These are phyloP conservation scores for Lampris megalopsis DNA, from an alignment of 2,113 vertebrate species.

Conservation along the genomic window DNA sequence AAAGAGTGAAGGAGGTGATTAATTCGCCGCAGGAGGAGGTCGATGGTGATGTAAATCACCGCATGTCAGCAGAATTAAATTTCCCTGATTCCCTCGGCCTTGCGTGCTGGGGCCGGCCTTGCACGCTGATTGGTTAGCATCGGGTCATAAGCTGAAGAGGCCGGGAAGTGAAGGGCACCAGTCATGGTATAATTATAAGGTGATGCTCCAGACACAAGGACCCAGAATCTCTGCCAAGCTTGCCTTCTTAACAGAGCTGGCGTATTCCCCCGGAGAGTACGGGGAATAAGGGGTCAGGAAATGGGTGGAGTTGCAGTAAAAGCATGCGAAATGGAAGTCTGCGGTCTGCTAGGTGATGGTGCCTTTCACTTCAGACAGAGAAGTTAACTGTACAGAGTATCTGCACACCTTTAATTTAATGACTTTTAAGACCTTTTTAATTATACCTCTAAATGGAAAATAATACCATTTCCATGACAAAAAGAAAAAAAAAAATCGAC, in stretches of 20 bases:
- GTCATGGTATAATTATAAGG: slow-evolving; percentile 62
- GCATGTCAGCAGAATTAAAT: slow-evolving; percentile 73
- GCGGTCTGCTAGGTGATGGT: slow-evolving; percentile 5
- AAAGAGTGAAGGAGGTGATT: slow-evolving; percentile 71
- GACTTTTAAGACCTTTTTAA: too few relatives aligned
- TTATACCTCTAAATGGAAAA: too few relatives aligned
- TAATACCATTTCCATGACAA: too few relatives aligned
- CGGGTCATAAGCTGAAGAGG: slow-evolving; percentile 55
- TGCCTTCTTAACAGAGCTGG: slow-evolving; percentile 9
- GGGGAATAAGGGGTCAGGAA: slow-evolving; percentile 5
- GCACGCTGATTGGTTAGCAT: slow-evolving; percentile 70
- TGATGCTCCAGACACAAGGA: slow-evolving; percentile 12
- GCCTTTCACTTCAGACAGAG: background rate
- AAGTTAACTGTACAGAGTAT: too few relatives aligned
- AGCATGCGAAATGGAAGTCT: slow-evolving; percentile 9
- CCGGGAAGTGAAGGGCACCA: slow-evolving; percentile 57
- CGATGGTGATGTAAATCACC: slow-evolving; percentile 76
- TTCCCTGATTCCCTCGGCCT: slow-evolving; percentile 71
- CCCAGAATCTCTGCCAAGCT: background rate
- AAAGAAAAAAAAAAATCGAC: too few relatives aligned
- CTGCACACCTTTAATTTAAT: too few relatives aligned
- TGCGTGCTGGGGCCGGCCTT: slow-evolving; percentile 59
- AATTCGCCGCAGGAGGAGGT: slow-evolving; percentile 71
- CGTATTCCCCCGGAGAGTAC: slow-evolving; percentile 12
- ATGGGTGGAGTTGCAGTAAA: too few relatives aligned